phyloP scores from a whole-genome alignment of 1,140 invertebrate species.

The Brachionus manjavacas region DNA sequence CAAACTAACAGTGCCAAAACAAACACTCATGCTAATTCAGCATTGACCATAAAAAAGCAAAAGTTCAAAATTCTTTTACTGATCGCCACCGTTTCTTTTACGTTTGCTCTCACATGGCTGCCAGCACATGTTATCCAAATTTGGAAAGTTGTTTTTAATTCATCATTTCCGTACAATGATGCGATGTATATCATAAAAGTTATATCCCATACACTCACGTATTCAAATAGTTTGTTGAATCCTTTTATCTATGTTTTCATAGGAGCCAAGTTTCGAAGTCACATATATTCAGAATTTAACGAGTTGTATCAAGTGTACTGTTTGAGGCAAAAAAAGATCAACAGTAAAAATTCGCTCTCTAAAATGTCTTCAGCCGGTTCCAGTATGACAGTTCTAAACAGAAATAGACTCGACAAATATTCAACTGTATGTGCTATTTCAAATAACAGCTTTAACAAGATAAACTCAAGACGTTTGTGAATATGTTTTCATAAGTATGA shows the following conservation, averaged over 20 bases:
- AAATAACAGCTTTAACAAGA: neutral
- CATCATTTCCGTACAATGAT: conserved; percentile 42
- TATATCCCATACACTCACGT: conserved; percentile 40
- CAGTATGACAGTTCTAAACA: neutral
- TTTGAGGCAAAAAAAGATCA: neutral
- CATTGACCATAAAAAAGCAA: conserved; percentile 13
- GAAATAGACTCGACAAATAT: neutral
- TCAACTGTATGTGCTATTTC: neutral
- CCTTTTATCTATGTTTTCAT: conserved; percentile 43
- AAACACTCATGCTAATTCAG: neutral
- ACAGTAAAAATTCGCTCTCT: neutral
- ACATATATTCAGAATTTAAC: conserved; percentile 18
- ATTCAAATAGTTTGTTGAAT: conserved; percentile 40
- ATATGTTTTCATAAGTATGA: neutral
- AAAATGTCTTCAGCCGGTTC: neutral
- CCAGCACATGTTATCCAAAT: conserved; percentile 43
- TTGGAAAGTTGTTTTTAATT: conserved; percentile 42
- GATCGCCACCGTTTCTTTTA: conserved; percentile 35
- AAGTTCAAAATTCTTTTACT: conserved; percentile 23
- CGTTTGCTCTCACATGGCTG: conserved; percentile 41
- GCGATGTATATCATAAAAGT: conserved; percentile 41
- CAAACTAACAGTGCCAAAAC: neutral
- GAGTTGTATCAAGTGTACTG: neutral
- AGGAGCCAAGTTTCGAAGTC: conserved; percentile 41
- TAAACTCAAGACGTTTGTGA: neutral